Conservation (phyloP, 2,888 invertebrate genomes). For the Noctua fimbriata region DNA sequence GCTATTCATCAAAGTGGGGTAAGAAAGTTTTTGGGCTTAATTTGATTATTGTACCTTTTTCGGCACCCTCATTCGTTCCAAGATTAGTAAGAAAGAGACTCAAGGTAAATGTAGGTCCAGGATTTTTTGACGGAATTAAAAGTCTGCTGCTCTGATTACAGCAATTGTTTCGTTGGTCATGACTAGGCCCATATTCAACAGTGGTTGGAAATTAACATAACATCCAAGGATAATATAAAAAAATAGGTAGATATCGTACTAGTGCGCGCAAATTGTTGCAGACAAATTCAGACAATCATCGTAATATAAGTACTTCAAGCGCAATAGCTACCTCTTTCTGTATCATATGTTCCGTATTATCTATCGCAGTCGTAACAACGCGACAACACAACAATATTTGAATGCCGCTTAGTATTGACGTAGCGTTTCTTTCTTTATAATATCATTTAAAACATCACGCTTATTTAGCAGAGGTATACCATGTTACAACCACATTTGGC, state of each 20-base stretch:
- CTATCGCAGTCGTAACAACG: too few relatives aligned
- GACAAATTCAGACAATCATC: too few relatives aligned
- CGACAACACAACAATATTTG: too few relatives aligned
- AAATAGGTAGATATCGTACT: too few relatives aligned
- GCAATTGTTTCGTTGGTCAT: not conserved
- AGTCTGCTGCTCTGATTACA: not conserved
- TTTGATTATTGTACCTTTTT: constrained; percentile 42
- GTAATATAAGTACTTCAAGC: too few relatives aligned
- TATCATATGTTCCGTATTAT: too few relatives aligned
- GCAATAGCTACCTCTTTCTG: too few relatives aligned
- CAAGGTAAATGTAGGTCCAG: not conserved
- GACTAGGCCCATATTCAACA: not conserved
- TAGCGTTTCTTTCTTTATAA: too few relatives aligned
- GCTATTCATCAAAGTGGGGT: constrained; percentile 35
- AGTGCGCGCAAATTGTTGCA: too few relatives aligned
- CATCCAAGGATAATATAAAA: too few relatives aligned
- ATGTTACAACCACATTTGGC: not conserved
- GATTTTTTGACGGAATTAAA: not conserved
- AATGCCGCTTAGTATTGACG: too few relatives aligned
- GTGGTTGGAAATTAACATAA: not conserved
- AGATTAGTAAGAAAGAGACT: constrained; percentile 7
- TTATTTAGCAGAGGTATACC: not conserved
- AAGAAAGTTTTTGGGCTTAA: constrained; percentile 33
- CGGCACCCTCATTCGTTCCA: constrained; percentile 16
- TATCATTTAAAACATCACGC: not conserved